Percentiles rank a stretch among this genome's conserved stretches.
These are phyloP conservation scores for Cotesia vestalis DNA, from an alignment of 1,140 invertebrate species.

Conservation along the genomic window DNA sequence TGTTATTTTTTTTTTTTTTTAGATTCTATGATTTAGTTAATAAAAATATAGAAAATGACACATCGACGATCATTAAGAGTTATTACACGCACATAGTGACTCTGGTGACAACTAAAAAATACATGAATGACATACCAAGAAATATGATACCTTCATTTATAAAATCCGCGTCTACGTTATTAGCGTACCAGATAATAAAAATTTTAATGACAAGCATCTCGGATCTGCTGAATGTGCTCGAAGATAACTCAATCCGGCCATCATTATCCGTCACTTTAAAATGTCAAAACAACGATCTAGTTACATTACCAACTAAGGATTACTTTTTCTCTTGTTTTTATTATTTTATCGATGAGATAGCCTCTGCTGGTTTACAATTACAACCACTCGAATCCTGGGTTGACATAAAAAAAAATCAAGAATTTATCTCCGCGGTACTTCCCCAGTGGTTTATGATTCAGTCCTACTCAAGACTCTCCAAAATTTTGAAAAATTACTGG, in stretches of 20 bases:
- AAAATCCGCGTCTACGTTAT: constrained; percentile 58
- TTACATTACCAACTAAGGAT: constrained; percentile 55
- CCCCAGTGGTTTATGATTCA: constrained; percentile 50
- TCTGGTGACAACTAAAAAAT: constrained; percentile 52
- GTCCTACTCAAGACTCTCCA: constrained; percentile 49
- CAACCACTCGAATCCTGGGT: constrained; percentile 62
- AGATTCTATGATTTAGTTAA: constrained; percentile 56
- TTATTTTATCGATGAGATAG: constrained; percentile 58
- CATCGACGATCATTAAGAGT: constrained; percentile 51
- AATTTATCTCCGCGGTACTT: constrained; percentile 38
- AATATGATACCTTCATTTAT: constrained; percentile 47
- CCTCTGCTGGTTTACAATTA: constrained; percentile 57
- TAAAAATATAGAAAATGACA: constrained; percentile 59
- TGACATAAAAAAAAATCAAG: constrained; percentile 40
- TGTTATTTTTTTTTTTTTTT: constrained; percentile 51
- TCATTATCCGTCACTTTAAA: constrained; percentile 61
- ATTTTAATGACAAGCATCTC: constrained; percentile 66
- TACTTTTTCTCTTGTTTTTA: constrained; percentile 57
- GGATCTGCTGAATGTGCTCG: constrained; percentile 64
- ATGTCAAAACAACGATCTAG: constrained; percentile 56
- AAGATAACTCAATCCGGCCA: constrained; percentile 60
- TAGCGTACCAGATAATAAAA: constrained; percentile 67
- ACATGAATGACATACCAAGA: constrained; percentile 51
- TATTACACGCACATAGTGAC: constrained; percentile 62
- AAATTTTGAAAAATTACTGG: constrained; percentile 54